phyloP scores from a whole-genome alignment of 1,140 invertebrate genomes.

The Lepidurus packardi region DNA sequence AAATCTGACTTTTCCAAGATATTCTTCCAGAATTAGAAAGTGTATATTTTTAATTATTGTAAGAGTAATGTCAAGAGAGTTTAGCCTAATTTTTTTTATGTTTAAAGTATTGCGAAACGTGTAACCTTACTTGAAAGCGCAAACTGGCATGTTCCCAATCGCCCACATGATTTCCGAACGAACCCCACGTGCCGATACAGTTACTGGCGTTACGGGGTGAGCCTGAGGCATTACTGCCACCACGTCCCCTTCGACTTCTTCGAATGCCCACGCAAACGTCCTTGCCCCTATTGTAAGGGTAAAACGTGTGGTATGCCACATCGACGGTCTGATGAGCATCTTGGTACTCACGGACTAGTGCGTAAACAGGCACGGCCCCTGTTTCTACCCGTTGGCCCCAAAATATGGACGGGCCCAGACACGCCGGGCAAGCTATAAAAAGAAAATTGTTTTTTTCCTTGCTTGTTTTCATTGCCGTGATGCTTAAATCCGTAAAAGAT shows the following conservation, averaged over 20 bases:
- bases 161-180: constrained; percentile 33
- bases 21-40: too few relatives aligned
- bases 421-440: constrained; percentile 31
- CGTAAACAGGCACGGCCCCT: constrained; percentile 35
- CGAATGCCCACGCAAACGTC: constrained; percentile 37
- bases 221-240: not conserved
- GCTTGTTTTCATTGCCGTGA: not conserved
- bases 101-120: not conserved
- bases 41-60: too few relatives aligned
- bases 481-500: not conserved
- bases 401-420: constrained; percentile 32
- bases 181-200: constrained; percentile 26
- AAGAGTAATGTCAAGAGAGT: too few relatives aligned
- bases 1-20: too few relatives aligned
- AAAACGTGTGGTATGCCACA: constrained; percentile 37
- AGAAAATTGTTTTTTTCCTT: not conserved
- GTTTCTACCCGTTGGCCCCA: constrained; percentile 32
- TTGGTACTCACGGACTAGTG: constrained; percentile 35
- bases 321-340: constrained; percentile 37
- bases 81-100: too few relatives aligned
- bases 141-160: constrained; percentile 32
- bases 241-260: constrained; percentile 7
- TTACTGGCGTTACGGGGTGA: constrained; percentile 16
- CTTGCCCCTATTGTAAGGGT: constrained; percentile 38
- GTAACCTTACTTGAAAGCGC: constrained; percentile 26